Evolutionary conservation across 2,888 invertebrate species (phyloP).

Genomic region (Limenitis camilla): DNA sequence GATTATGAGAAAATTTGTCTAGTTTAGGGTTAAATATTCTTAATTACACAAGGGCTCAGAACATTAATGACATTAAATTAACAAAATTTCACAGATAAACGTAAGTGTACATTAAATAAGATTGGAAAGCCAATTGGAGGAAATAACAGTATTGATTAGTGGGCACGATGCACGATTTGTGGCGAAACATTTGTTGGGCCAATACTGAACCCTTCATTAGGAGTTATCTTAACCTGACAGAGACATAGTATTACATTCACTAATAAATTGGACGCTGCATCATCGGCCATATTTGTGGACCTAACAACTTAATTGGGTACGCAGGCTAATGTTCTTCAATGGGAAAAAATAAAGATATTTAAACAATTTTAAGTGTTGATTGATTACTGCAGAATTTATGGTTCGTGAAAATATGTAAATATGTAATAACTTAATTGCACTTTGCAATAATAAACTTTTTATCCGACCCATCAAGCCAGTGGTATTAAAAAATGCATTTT

Average conservation of each 20-base stretch:
- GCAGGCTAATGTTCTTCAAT: background rate
- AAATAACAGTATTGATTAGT: slow-evolving; percentile 18
- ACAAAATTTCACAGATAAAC: slow-evolving; percentile 1
- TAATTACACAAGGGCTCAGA: no score
- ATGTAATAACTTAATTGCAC: no score
- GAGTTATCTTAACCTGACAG: slow-evolving; percentile 21
- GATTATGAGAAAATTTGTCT: no score
- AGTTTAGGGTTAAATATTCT: no score
- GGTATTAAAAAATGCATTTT: no score
- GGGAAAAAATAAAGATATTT: background rate
- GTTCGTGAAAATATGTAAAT: no score
- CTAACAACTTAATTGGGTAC: slow-evolving; percentile 2
- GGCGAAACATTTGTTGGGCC: slow-evolving; percentile 21
- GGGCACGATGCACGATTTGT: slow-evolving; percentile 22
- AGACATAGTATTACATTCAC: slow-evolving; percentile 20
- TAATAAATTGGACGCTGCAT: slow-evolving; percentile 14
- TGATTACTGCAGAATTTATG: no score
- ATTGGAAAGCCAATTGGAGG: slow-evolving; percentile 13
- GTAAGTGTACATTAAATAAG: slow-evolving; percentile 7
- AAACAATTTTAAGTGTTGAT: background rate
- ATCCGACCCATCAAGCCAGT: no score
- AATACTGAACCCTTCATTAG: slow-evolving; percentile 21
- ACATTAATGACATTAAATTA: background rate
- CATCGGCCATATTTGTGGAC: slow-evolving; percentile 10
- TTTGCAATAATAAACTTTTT: no score